Evolutionary conservation across 2,797 vertebrate genomes (phyloP), one percentile per base, ranked within the genome.

Genomic region (Falco novaeseelandiae): DNA sequence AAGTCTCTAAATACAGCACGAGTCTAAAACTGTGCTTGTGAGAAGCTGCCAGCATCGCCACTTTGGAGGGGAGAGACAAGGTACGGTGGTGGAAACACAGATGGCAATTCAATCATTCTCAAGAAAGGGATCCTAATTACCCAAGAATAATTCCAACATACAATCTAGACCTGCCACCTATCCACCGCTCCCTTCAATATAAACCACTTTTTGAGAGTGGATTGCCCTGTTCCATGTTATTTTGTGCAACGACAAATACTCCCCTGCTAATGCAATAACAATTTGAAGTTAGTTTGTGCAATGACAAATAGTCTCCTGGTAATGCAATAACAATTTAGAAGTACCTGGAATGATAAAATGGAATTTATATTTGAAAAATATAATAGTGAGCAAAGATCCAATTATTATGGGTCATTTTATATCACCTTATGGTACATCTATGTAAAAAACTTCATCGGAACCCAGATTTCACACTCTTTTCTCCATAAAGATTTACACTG

Each of bases 201-300:
- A 18, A 93, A n/a, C 12, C 72, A 67, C 51, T 90, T 90, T 91
- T 79, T 85, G 46, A 93, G 81, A 91, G 72, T 32, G 2, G 70
- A 34, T 66, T 94, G 73, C 57, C 74, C 78, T 70, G 48, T 42
- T 85, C 82, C 54, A 0, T 34, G 17, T 63, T 94, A 86, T 94
- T 95, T 66, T 38, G 14, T 83, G 48, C 74, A 44, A 73, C 11
- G 55, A 92, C 55, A 94, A 96, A 79, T 30, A 70, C 61, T 29
- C 32, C 87, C 55, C 70, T 89, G 65, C 58, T 87, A 96, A 96
- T 44, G 80, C 20, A 93, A 46, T 88, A 87, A 90, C 88, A 91
- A 95, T 71, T 86, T 57, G 38, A 93, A 88, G 77, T 80, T 95
- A 83, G 92, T 95, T 86, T 77, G 66, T 82, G 49, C 66, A 90